Conservation (phyloP, 2,113 vertebrate species). For the Salvelinus namaycush region DNA sequence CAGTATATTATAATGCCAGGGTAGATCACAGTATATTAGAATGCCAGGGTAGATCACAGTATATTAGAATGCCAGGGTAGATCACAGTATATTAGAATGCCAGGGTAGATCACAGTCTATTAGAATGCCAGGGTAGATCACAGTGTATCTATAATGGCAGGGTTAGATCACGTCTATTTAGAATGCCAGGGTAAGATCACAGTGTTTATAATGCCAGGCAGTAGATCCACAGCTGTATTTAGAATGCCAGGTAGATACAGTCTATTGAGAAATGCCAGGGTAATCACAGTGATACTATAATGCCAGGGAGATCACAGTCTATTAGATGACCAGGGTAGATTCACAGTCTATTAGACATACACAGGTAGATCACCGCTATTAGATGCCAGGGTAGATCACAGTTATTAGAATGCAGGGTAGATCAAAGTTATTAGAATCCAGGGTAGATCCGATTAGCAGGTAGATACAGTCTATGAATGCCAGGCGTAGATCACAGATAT, state of each 20-base stretch:
- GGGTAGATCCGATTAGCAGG: too few species aligned
- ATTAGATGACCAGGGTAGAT: conserved; percentile 47
- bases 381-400: conserved; percentile 50
- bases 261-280: conserved; percentile 42
- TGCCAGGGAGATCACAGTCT: conserved; percentile 44
- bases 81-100: conserved; percentile 29
- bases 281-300: conserved; percentile 60
- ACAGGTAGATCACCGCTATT: too few species aligned
- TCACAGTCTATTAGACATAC: conserved; percentile 61
- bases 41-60: conserved; percentile 47
- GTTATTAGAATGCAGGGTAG: conserved; percentile 31
- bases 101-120: conserved; percentile 58
- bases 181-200: conserved; percentile 44
- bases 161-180: conserved; percentile 58
- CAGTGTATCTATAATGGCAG: conserved; percentile 38
- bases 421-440: conserved; percentile 60
- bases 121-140: conserved; percentile 56
- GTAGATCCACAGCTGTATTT: conserved; percentile 29
- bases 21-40: conserved; percentile 27
- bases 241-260: conserved; percentile 45
- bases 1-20: neutral
- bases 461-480: conserved; percentile 19
- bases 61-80: conserved; percentile 42
- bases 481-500: too few species aligned
- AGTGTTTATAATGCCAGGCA: conserved; percentile 52